Conservation (phyloP, 2,113 vertebrate genomes). For the Grus americana region DNA sequence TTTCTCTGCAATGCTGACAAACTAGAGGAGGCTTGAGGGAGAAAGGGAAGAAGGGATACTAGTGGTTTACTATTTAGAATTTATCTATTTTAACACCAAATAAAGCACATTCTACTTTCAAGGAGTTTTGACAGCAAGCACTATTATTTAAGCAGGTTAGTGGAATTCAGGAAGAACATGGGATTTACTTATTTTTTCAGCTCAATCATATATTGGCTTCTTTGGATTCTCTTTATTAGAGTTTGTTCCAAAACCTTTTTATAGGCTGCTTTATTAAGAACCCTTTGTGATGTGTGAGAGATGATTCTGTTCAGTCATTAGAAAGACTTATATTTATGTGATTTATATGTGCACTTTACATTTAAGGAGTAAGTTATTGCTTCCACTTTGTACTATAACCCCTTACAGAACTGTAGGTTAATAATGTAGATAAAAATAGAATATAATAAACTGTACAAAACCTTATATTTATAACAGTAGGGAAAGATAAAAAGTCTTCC, state of each 20-base stretch:
- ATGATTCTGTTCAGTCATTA: neutral
- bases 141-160: neutral
- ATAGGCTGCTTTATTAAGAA: neutral
- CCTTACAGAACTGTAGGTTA: neutral
- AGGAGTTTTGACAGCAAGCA: neutral
- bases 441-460: neutral
- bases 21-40: neutral
- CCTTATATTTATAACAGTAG: neutral
- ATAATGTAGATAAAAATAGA: slow-evolving; percentile 18
- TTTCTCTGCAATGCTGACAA: neutral
- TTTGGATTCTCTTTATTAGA: neutral
- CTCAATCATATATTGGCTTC: neutral
- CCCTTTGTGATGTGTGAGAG: neutral
- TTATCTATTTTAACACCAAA: neutral
- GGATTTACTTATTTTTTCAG: neutral
- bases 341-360: slow-evolving; percentile 35
- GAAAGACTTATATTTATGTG: neutral
- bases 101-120: neutral
- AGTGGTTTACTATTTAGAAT: neutral
- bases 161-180: neutral
- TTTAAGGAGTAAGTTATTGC: neutral
- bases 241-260: neutral
- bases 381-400: slow-evolving; percentile 20
- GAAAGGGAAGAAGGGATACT: neutral
- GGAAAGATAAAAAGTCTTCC: slow-evolving; percentile 31